Conservation (phyloP, 2,797 vertebrate genomes). For the Platalea minor region DNA sequence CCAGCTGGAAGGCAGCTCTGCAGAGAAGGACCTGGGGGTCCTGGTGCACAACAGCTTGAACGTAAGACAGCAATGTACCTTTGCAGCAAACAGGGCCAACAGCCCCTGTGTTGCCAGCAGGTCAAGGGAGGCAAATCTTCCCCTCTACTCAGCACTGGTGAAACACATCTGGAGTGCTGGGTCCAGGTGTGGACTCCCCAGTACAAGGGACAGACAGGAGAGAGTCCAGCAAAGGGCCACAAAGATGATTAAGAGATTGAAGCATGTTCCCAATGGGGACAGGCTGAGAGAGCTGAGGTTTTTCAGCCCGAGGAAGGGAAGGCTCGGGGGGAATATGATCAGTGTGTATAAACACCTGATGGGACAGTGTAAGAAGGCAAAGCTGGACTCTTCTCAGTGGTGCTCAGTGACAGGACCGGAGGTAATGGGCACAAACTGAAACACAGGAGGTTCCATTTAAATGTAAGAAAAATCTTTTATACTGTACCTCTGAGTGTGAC, state of each 20-base stretch:
- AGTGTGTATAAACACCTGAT: not conserved
- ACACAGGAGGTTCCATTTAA: not conserved
- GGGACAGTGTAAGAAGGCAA: not conserved
- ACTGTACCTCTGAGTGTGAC: not conserved
- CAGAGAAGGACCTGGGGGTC: not conserved
- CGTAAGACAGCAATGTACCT: not conserved
- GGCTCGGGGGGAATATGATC: not conserved
- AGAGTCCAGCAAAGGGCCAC: not conserved
- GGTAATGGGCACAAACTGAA: not conserved
- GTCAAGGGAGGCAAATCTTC: not conserved
- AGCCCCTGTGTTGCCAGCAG: not conserved
- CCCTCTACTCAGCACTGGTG: rapidly evolving
- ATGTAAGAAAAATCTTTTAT: not conserved
- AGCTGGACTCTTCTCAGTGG: not conserved
- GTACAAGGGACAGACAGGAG: not conserved
- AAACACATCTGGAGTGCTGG: not conserved
- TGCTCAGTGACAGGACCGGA: not conserved
- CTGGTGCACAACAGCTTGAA: not conserved
- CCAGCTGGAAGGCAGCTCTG: not conserved
- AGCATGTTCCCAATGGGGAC: not conserved
- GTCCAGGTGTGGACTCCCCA: not conserved
- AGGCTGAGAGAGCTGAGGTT: not conserved
- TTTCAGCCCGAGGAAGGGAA: not conserved
- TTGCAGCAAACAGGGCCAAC: not conserved
- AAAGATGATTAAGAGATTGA: not conserved